Evolutionary conservation across 2,888 invertebrate species (phyloP).

Genomic region (Miltochrista miniata): DNA sequence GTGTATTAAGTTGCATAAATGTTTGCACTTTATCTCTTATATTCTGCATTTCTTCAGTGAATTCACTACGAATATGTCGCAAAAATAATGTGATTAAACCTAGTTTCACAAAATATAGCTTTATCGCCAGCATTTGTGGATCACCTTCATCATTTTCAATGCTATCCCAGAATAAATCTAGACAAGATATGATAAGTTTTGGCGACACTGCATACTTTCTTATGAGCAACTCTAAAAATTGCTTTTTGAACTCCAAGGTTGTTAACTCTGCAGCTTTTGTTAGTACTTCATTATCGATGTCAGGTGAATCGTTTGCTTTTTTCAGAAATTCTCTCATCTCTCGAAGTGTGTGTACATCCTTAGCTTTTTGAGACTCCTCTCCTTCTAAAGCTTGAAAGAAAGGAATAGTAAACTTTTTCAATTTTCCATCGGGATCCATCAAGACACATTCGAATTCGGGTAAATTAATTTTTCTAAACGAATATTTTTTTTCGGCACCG

Average conservation of each 20-base stretch:
- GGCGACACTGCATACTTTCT: slow-evolving; percentile 86
- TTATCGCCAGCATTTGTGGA: slow-evolving; percentile 49
- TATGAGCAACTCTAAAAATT: slow-evolving; percentile 88
- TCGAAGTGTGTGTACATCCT: slow-evolving; percentile 93
- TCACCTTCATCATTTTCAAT: slow-evolving; percentile 42
- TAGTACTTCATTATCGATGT: slow-evolving; percentile 78
- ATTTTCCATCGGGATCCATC: slow-evolving; percentile 91
- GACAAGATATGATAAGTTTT: slow-evolving; percentile 80
- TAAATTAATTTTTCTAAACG: slow-evolving; percentile 82
- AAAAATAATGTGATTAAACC: slow-evolving; percentile 63
- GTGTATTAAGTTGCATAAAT: slow-evolving; percentile 21
- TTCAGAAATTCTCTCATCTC: slow-evolving; percentile 88
- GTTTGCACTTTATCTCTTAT: slow-evolving; percentile 52
- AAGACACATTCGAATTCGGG: slow-evolving; percentile 90
- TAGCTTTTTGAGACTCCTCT: slow-evolving; percentile 92
- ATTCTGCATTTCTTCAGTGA: slow-evolving; percentile 58
- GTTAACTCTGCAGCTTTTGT: slow-evolving; percentile 85
- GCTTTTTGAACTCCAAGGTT: slow-evolving; percentile 88
- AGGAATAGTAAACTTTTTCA: slow-evolving; percentile 93
- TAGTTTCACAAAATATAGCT: slow-evolving; percentile 63
- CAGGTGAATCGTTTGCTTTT: slow-evolving; percentile 78
- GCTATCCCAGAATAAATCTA: slow-evolving; percentile 76
- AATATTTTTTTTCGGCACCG: slow-evolving; percentile 85
- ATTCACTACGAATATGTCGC: slow-evolving; percentile 59
- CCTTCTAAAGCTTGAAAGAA: slow-evolving; percentile 96